These are phyloP conservation scores for Crypturellus undulatus DNA, from an alignment of 2,113 vertebrate species.

Conservation along the genomic window DNA sequence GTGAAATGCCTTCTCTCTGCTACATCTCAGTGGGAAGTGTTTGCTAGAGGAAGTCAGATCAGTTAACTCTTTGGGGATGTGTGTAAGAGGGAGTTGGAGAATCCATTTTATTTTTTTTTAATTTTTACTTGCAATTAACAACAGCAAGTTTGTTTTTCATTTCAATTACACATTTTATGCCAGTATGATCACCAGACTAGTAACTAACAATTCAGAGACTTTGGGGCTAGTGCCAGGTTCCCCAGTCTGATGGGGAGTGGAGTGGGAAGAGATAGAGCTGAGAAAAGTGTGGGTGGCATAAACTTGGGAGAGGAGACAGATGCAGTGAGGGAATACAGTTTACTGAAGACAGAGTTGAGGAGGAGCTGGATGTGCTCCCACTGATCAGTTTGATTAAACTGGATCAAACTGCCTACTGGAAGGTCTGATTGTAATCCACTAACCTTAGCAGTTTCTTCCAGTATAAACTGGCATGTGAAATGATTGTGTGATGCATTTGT, in stretches of 20 bases:
- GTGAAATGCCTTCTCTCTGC: background rate
- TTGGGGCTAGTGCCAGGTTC: background rate
- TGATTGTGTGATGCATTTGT: background rate
- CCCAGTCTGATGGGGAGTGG: background rate
- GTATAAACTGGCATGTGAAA: background rate
- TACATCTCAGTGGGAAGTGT: background rate
- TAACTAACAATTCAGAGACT: background rate
- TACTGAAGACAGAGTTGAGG: background rate
- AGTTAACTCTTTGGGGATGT: background rate
- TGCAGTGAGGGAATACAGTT: background rate
- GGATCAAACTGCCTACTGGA: background rate
- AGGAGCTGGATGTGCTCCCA: background rate
- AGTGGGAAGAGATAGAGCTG: background rate
- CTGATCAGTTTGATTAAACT: background rate
- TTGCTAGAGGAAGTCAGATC: background rate
- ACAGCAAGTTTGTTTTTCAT: background rate
- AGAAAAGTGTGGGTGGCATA: background rate
- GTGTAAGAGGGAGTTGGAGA: background rate
- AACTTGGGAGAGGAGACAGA: constrained; percentile 23
- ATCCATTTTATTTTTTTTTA: background rate
- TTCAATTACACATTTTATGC: background rate
- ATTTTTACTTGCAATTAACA: background rate
- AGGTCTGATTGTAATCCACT: background rate
- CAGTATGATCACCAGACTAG: background rate
- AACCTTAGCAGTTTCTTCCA: background rate